A percentile compares a stretch with the other conserved stretches of the same genome.
Conservation (phyloP, 2,113 vertebrate species). For the Miniopterus natalensis region DNA sequence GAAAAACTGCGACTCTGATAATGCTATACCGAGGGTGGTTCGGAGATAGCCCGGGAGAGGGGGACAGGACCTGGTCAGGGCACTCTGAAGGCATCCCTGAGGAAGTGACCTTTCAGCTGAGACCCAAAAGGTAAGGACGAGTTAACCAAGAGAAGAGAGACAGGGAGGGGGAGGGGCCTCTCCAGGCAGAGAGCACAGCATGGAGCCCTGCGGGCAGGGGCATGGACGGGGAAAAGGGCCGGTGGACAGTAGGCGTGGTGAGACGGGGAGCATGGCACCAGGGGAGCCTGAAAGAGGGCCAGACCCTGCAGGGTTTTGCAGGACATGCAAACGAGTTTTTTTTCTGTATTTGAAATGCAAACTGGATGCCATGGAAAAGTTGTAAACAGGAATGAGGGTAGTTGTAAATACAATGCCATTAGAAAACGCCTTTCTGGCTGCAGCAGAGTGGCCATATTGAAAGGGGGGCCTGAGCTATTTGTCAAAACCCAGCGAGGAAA, state of each 20-base stretch:
- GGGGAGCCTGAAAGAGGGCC: neutral
- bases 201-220: neutral
- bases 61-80: neutral
- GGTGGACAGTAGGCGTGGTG: no score
- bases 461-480: neutral
- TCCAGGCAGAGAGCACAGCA: neutral
- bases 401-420: neutral
- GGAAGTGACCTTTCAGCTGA: neutral
- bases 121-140: neutral
- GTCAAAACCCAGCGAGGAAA: neutral
- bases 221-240: no score
- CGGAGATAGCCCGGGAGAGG: neutral
- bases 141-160: neutral
- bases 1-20: neutral
- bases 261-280: fast-evolving
- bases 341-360: neutral
- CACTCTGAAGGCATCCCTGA: neutral
- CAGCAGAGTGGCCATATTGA: neutral
- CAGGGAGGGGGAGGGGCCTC: neutral
- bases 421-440: neutral
- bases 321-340: neutral
- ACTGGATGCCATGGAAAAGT: neutral
- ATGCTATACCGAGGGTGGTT: neutral
- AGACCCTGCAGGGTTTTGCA: neutral
- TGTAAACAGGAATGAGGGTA: neutral